These are phyloP conservation scores for Protonibea diacanthus DNA, from an alignment of 2,797 vertebrate genomes.

Conservation along the genomic window DNA sequence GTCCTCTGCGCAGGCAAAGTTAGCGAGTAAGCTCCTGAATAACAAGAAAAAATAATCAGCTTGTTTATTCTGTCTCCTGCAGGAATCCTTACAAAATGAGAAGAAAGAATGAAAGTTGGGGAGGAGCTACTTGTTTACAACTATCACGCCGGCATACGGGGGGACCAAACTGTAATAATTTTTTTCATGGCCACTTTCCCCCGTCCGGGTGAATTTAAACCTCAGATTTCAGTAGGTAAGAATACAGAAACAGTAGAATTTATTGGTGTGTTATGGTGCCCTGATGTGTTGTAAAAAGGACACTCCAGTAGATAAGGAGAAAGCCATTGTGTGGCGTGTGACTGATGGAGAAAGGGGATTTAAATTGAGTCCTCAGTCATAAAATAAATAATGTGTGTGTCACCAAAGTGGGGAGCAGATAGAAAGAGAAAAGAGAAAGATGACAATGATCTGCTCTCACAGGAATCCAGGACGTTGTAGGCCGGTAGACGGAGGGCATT, in stretches of 20 bases:
- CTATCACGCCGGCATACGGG: conserved; percentile 56
- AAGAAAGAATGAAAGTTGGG: conserved; percentile 66
- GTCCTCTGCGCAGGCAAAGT: conserved; percentile 68
- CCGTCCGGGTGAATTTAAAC: conserved; percentile 75
- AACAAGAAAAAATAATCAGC: conserved; percentile 63
- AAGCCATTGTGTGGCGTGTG: conserved; percentile 80
- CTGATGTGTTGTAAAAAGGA: conserved; percentile 85
- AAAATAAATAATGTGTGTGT: conserved; percentile 83
- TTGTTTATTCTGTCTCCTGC: conserved; percentile 71
- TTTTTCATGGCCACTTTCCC: conserved; percentile 67
- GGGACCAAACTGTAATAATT: conserved; percentile 73
- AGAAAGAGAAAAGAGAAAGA: conserved; percentile 69
- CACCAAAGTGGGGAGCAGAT: conserved; percentile 72
- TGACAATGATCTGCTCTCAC: conserved; percentile 74
- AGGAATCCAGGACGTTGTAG: conserved; percentile 69
- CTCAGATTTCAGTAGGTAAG: conserved; percentile 66
- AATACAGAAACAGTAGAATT: conserved; percentile 79
- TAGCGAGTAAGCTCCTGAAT: conserved; percentile 48
- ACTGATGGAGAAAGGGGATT: conserved; percentile 82
- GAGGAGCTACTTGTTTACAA: conserved; percentile 78
- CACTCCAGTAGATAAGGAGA: conserved; percentile 81
- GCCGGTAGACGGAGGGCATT: conserved; percentile 70
- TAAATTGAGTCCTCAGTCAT: conserved; percentile 83
- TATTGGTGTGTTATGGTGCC: conserved; percentile 79
- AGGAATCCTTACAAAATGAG: conserved; percentile 64